Base-by-base conservation (phyloP, 2,113 vertebrate genomes). In the Ivindomyrus marchei region DNA sequence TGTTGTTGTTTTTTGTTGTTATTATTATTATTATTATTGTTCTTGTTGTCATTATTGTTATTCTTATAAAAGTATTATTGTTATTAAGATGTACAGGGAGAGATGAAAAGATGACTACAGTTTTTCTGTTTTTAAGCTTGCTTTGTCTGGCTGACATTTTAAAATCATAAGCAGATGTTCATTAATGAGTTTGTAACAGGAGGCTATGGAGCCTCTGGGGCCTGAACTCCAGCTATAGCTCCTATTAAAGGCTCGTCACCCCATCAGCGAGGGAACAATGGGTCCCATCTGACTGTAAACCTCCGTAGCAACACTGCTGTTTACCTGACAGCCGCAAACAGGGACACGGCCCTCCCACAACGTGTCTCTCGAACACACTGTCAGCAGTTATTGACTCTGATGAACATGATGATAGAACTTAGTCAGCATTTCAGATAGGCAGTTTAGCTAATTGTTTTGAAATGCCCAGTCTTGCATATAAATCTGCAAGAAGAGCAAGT, bases 111-210 rank as follows among this genome's bases (percentile, higher is more conserved):
- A 87, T 85, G 90, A 39, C 19, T 21, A 21, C 15, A 47, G n/a
- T 8, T 11, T 52, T 62, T 88, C 39, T 49, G 85, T 58, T 87
- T 74, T 46, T 87, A 80, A 15, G 88, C 91, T 90, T 91, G 87
- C 56, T 80, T 58, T 87, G 84, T 91, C 90, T 83, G 36, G 39
- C 90, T 90, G 91, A 91, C 87, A 90, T 89, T 86, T 66, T 88
- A 85, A 92, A 93, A 93, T 93, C 87, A 90, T 80, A 90, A 89
- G 88, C 93, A 93, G 91, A 93, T 93, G 93, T 92, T 92, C 91
- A 91, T 92, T 92, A 93, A 92, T 93, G 88, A 87, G 90, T 90
- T 91, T 92, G 91, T 92, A 91, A 90, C 90, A 92, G 88, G 88
- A 88, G 47, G 91, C 52, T 70, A 90, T 86, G 27, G 88, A 88